A percentile compares a stretch with the other conserved stretches of the same genome.
Evolutionary conservation across 2,797 vertebrate genomes (phyloP).

Genomic region (Austrolebias charrua): DNA sequence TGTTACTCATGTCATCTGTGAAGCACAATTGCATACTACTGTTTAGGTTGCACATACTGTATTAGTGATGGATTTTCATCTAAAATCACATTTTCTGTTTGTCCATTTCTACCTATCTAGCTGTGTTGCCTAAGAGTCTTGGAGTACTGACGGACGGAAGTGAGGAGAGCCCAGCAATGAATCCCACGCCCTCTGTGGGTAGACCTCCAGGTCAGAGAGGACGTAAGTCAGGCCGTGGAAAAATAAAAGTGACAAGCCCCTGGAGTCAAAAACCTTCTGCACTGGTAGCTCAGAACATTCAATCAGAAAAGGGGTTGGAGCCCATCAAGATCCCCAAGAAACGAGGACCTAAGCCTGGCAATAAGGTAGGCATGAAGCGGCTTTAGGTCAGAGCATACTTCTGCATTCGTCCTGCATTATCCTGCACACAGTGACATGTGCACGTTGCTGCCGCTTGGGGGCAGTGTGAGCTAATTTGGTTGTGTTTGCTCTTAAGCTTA

Average conservation of each 20-base stretch:
- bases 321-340: conserved; percentile 96
- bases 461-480: background rate
- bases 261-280: conserved; percentile 71
- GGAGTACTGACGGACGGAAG: conserved; percentile 85
- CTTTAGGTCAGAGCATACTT: background rate
- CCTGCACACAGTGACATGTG: no score
- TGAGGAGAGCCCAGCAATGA: conserved; percentile 85
- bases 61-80: background rate
- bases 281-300: conserved; percentile 77
- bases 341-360: conserved; percentile 96
- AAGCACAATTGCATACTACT: background rate
- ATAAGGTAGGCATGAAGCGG: conserved; percentile 81
- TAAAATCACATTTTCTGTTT: background rate
- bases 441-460: background rate
- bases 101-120: conserved; percentile 65
- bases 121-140: conserved; percentile 90
- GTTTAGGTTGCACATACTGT: background rate
- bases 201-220: conserved; percentile 88
- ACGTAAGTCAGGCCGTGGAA: conserved; percentile 93
- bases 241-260: conserved; percentile 78
- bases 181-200: conserved; percentile 83
- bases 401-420: background rate
- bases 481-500: no score
- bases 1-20: background rate
- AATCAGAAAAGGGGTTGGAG: conserved; percentile 83